Evolutionary conservation across 2,797 vertebrate species (phyloP), one percentile per base, ranked within the genome.

Genomic region (Tapera naevia): DNA sequence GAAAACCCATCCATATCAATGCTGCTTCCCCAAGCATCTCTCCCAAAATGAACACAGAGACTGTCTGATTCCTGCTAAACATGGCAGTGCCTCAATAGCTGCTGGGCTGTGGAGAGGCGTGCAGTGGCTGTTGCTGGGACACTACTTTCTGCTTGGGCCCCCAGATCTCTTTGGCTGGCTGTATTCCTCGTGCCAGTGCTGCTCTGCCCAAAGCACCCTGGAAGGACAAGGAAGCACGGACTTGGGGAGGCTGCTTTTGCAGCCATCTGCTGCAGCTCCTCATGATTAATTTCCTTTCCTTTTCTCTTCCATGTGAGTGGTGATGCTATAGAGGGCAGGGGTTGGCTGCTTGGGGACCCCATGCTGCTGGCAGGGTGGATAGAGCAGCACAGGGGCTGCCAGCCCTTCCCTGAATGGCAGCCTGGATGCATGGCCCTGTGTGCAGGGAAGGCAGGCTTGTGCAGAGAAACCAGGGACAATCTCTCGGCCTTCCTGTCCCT

Each of bases 1-100:
- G 18, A 58, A 76, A 56, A 71, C 9, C 35, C 3, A 4, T 56
- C n/a, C 0, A 1, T 66, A 13, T 73, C 56, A 33, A 0, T 46
- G 24, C 50, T 41, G 5, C 13, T 28, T 67, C 45, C 51, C 60
- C 1, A 10, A 28, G 33, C 18, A 35, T 43, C 46, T 39, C 62
- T 90, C 56, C 30, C 15, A 13, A 43, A 94, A 56, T 1, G 6
- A 57, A 37, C n/a, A 22, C 11, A 51, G 62, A 57, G 22, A 27
- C 39, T 61, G 14, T 45, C 22, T 50, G 67, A 50, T 79, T 71
- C 33, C 58, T 80, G 33, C 60, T 80, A 14, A 3, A 37, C 75
- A 62, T 62, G 46, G 22, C 43, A 30, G 33, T 41, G n/a, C 54
- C 33, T 89, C 27, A 46, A 0, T 28, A 65, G 39, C 64, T 73